phyloP scores from a whole-genome alignment of 2,888 invertebrate genomes.

The Nipponacmea schrenckii region DNA sequence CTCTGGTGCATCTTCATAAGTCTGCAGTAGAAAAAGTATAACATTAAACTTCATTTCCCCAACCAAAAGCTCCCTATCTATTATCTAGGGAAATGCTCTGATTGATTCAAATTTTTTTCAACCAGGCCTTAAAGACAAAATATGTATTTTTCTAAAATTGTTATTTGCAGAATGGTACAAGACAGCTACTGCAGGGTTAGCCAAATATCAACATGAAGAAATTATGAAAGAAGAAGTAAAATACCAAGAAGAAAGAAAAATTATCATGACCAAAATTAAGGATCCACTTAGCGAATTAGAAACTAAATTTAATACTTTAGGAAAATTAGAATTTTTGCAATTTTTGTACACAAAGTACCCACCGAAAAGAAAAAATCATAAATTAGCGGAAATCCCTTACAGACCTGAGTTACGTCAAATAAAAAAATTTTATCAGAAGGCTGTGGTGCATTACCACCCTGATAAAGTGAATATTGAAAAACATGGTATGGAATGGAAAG shows the following conservation, averaged over 20 bases:
- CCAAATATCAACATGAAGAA: constrained; percentile 40
- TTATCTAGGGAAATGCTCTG: too few relatives aligned
- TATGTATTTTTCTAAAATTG: too few relatives aligned
- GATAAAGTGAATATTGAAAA: constrained; percentile 38
- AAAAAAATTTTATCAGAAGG: constrained; percentile 40
- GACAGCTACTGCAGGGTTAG: constrained; percentile 32
- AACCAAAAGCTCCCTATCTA: too few relatives aligned
- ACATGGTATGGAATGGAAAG: constrained; percentile 44
- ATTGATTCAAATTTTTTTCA: too few relatives aligned
- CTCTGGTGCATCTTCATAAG: too few relatives aligned
- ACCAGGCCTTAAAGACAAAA: too few relatives aligned
- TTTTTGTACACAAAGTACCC: constrained; percentile 40
- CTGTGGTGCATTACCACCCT: constrained; percentile 49
- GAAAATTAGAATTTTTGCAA: constrained; percentile 32
- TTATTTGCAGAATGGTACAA: constrained; percentile 44
- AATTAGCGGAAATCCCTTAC: constrained; percentile 22
- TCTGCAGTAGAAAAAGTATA: too few relatives aligned
- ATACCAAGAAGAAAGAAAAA: constrained; percentile 30
- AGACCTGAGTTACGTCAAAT: constrained; percentile 15
- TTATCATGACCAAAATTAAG: constrained; percentile 30
- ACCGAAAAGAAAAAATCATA: constrained; percentile 37
- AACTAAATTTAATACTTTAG: constrained; percentile 12
- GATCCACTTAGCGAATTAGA: constrained; percentile 31
- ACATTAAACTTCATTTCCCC: too few relatives aligned
- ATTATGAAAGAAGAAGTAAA: constrained; percentile 33